Evolutionary conservation across 1,140 invertebrate genomes (phyloP).

Genomic region (Drosophila nannoptera): DNA sequence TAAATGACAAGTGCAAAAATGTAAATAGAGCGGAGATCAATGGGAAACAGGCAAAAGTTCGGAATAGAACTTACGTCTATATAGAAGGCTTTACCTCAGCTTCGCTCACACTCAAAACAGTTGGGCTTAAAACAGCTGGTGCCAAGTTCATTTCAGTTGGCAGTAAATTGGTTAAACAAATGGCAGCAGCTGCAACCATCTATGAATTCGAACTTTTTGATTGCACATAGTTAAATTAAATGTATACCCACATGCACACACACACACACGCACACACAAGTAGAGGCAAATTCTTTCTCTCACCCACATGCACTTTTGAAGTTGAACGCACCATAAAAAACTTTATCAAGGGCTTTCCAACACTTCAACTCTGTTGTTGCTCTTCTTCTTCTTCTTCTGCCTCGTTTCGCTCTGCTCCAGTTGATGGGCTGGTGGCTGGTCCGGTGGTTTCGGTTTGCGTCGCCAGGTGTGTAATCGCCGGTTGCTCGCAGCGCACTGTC

Average conservation of each 20-base stretch:
- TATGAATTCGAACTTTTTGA: slow-evolving; percentile 18
- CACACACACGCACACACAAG: slow-evolving; percentile 1
- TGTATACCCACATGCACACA: slow-evolving; percentile 23
- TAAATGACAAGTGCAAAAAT: too few relatives aligned
- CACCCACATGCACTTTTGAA: slow-evolving; percentile 13
- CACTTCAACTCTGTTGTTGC: not conserved
- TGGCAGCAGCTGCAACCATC: slow-evolving; percentile 36
- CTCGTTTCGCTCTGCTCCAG: not conserved
- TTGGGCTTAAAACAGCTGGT: slow-evolving; percentile 32
- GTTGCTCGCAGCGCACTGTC: slow-evolving; percentile 69
- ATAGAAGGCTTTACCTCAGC: too few relatives aligned
- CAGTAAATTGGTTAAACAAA: not conserved
- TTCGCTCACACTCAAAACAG: not conserved
- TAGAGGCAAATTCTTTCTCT: not conserved
- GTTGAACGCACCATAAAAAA: slow-evolving; percentile 39
- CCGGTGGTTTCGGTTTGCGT: slow-evolving; percentile 22
- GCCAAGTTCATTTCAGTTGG: slow-evolving; percentile 5
- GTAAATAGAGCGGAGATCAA: too few relatives aligned
- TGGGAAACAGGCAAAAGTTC: too few relatives aligned
- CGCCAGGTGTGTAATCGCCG: slow-evolving; percentile 68
- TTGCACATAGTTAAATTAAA: slow-evolving; percentile 34
- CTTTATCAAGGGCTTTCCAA: slow-evolving; percentile 29
- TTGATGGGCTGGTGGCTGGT: not conserved
- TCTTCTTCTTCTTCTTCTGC: slow-evolving; percentile 3
- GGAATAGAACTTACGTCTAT: too few relatives aligned